Evolutionary conservation across 1,140 invertebrate genomes (phyloP), one percentile per base, ranked within the genome.

Genomic region (Procambarus virginalis): DNA sequence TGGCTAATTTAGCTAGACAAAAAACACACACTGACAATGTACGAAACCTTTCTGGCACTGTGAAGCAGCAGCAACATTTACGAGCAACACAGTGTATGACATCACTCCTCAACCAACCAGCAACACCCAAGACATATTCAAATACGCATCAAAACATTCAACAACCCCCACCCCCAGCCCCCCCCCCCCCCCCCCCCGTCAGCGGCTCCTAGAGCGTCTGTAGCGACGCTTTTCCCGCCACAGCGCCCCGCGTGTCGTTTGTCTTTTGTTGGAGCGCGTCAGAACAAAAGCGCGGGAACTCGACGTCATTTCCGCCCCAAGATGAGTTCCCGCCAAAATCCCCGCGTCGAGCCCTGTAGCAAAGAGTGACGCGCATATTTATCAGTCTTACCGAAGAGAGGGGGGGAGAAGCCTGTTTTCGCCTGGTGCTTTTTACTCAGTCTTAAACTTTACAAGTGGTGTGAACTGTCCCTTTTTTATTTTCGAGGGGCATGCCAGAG

Each of bases 241-340:
- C 51, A 22, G 8, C 14, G 4, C 34, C 75, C 20, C 55, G n/a
- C 34, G 17, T 10, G 84, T 86, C 84, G 84, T 86, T 86, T 79
- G 76, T 79, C 84, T 78, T 58, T 60, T 86, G 51, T 77, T 68
- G 76, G 34, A 76, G 45, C 8, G 75, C 84, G 84, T 68, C 84
- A 86, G 77, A 86, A 86, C 84, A 86, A 86, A 86, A 86, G 84
- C 84, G 55, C 34, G 76, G 55, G 58, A 79, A 68, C 84, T 86
- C 75, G 84, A 68, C 76, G 84, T 86, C 84, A 86, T 86, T 86
- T 86, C 84, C 84, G 84, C 10, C 46, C 84, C 84, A 79, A 86
- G 84, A 86, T 86, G 84, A 86, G 84, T 79, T 86, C 84, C 84
- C 84, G 75, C 77, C 76, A 78, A 78, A 79, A 76, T 76, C 84